Evolutionary conservation across 2,113 vertebrate genomes (phyloP), one percentile per base, ranked within the genome.

Genomic region (Genyomyrus donnyi): DNA sequence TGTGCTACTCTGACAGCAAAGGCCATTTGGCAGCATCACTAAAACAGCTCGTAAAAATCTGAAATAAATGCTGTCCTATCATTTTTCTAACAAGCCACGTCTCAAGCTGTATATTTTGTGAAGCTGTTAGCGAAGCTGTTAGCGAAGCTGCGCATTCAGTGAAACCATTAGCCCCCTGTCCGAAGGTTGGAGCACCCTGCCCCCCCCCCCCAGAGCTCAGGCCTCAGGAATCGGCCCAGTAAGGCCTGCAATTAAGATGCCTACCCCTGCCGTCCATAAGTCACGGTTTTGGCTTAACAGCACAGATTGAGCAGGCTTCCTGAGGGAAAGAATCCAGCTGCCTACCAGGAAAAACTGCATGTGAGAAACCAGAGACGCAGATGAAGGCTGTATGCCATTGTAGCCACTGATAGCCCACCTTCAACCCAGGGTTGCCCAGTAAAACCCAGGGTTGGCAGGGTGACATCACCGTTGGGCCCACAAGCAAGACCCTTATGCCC

Each of bases 11-110:
- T 86, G 48, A 48, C 46, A 85, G 84, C 2, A 4, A 4, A 13
- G 2, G 24, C 45, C 10, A n/a, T 50, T 86, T 86, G 84, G 45
- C 84, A 48, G 46, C 21, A n/a, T 86, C 45, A 50, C 84, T 49
- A 86, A 48, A 86, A 86, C 84, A 86, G 46, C 84, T 86, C 24
- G n/a, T 86, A 62, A 86, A 86, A 86, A 48, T 50, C 24, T 31
- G 46, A 48, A 48, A 86, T 27, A 27, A 86, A 27, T 48, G 48
- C 24, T n/a, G 45, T 86, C 31, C 19, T 80, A 80, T 39, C 31
- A 39, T 80, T 80, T 80, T 80, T 42, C 6, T 42, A 39, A 80
- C 15, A 80, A 80, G 74, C 35, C 74, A 42, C 15, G 74, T 42
- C 27, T 70, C n/a, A 31, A 31, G 9, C 24, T 62, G 24, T 62